Base-by-base conservation (phyloP, 2,888 invertebrate genomes). In the Heterodera filipjevi region DNA sequence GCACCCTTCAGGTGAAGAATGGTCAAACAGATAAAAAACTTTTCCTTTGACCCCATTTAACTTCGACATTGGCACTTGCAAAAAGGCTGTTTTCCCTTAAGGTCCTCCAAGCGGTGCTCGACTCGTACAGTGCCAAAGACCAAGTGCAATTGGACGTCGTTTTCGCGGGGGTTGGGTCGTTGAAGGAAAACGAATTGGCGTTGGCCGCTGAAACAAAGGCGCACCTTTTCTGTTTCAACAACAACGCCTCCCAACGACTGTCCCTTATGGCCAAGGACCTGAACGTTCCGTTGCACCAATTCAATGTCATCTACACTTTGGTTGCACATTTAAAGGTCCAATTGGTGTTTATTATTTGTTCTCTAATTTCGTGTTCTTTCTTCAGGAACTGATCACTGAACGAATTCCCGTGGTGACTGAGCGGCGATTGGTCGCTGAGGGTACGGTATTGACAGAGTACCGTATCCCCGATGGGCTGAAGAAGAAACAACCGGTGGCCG, bases 211-310 rank as follows among this genome's bases (percentile, higher is more conserved):
- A 92, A 0, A 75, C 81, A 27, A 77, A 82, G 19, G 81, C 94
- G 0, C 92, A 94, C 8, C 92, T 97, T 81, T 97, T 95, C 90
- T 93, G 93, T 3, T 98, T 99, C 91, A 95, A 97, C 90, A 93
- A 95, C 46, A 92, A 82, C 2, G 81, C 89, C 1, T 81, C 89
- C 0, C 83, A 86, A 2, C 80, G 84, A 35, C 84, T 91, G 0
- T 89, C 90, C 12, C 84, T 89, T n/a, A 87, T 92, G 8, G 93
- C 93, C 0, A 91, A 91, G 80, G 87, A 89, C 14, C 90, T 90
- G 76, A 90, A 90, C 19, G 92, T 96, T 5, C 80, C 90, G 0
- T 90, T 97, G 49, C 93, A 92, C 86, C 90, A 92, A 68, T 93
- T 93, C 90, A 96, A 96, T 90, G 93, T 99, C 44, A 98, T 99